Evolutionary conservation across 2,888 invertebrate species (phyloP), one percentile per base, ranked within the genome.

Genomic region (Drosophila meridiana): DNA sequence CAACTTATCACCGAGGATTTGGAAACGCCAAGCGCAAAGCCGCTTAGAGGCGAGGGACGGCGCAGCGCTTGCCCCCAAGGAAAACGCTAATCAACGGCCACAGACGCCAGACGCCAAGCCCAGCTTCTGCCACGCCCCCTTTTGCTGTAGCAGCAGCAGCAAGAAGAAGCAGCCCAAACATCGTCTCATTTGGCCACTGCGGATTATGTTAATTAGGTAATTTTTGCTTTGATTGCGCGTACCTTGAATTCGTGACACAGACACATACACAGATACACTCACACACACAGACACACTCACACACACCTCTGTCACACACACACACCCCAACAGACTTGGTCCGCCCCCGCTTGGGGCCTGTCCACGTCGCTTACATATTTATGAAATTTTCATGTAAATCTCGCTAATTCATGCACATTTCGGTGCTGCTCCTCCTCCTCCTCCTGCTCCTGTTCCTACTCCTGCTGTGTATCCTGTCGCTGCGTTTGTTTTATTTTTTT

Each of bases 181-280:
- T 69, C 82, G 83, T 71, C 90, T 88, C 90, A 89, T 83, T 81
- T 90, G 91, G 83, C 78, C 89, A 89, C 90, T 89, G 87, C 82
- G 89, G 89, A 89, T 89, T 89, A 89, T 91, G 89, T 86, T 91
- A 91, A 89, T 89, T 89, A 89, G 89, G 89, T 91, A 91, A 89
- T 91, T 91, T 90, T 84, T 84, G 84, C 90, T 89, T 83, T 90
- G 87, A 89, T 89, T 90, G 79, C 80, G 73, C 72, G 70, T 89
- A 84, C 89, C 90, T 84, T 78, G 78, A 75, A 76, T 69, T 73
- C 40, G 50, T 26, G 50, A 50, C 60, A 60, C 50, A 32, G 14
- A n/a, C 45, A 30, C 13, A 5, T 26, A 8, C 36, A 52, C 34
- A n/a, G n/a, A 34, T 2, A 45, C n/a, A n/a, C 32, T 26, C 47